A percentile compares a stretch with the other conserved stretches of the same genome.
These are phyloP conservation scores for Xenopus tropicalis DNA, from an alignment of 2,113 vertebrate species.

Conservation along the genomic window UCB_Xtro_10.0 CM004447.2:81126501-81127000, in stretches of 20 bases:
- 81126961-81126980: constrained; percentile 26
- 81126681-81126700: constrained; percentile 18
- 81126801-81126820: constrained; percentile 26
- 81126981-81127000: constrained; percentile 11
- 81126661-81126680: constrained; percentile 42
- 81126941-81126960: constrained; percentile 11
- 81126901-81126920: constrained; percentile 35
- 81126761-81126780: constrained; percentile 28
- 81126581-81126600: too few relatives aligned
- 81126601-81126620: too few relatives aligned
- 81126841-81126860: constrained; percentile 42
- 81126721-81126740: constrained; percentile 28
- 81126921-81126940: constrained; percentile 20
- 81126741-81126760: constrained; percentile 6
- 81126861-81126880: constrained; percentile 35
- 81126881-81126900: constrained; percentile 25
- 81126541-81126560: too few relatives aligned
- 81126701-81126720: constrained; percentile 21
- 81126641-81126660: not conserved
- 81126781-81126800: constrained; percentile 29
- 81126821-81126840: constrained; percentile 27
- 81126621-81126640: too few relatives aligned
- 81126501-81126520: too few relatives aligned
- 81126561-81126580: too few relatives aligned
- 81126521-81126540: too few relatives aligned